A percentile compares a stretch with the other conserved stretches of the same genome.
Conservation (phyloP, 2,113 vertebrate genomes). For the Alethe castanea region DNA sequence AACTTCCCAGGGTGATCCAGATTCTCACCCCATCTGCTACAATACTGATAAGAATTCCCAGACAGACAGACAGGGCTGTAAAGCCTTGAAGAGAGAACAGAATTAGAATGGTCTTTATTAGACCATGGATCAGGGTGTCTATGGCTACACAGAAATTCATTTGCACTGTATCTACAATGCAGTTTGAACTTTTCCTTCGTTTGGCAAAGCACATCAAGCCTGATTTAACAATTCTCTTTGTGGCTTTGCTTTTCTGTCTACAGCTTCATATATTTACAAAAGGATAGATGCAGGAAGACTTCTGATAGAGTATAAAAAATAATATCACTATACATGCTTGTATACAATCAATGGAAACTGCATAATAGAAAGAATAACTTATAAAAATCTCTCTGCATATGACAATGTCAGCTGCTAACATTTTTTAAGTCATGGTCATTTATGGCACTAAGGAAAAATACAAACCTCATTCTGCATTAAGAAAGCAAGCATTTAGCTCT, state of each 20-base stretch:
- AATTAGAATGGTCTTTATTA: slow-evolving; percentile 42
- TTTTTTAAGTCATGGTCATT: slow-evolving; percentile 25
- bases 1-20: slow-evolving; percentile 59
- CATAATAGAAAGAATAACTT: neutral
- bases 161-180: slow-evolving; percentile 50
- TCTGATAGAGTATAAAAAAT: slow-evolving; percentile 16
- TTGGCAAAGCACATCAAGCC: slow-evolving; percentile 58
- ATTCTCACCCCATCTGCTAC: slow-evolving; percentile 18
- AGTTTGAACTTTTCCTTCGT: slow-evolving; percentile 64
- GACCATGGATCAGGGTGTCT: neutral
- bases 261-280: slow-evolving; percentile 56
- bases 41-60: slow-evolving; percentile 61
- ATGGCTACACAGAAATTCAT: slow-evolving; percentile 26
- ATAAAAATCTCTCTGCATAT: neutral
- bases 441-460: neutral
- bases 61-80: neutral
- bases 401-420: neutral
- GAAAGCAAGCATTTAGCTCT: slow-evolving; percentile 5
- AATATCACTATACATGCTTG: neutral
- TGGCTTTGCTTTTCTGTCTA: slow-evolving; percentile 54
- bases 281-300: slow-evolving; percentile 21
- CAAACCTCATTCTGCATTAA: neutral
- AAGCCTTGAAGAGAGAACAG: neutral
- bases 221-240: slow-evolving; percentile 62
- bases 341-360: neutral